A percentile compares a stretch with the other conserved stretches of the same genome.
Evolutionary conservation across 1,140 invertebrate genomes (phyloP).

Genomic region (Himalopsyche phryganea): DNA sequence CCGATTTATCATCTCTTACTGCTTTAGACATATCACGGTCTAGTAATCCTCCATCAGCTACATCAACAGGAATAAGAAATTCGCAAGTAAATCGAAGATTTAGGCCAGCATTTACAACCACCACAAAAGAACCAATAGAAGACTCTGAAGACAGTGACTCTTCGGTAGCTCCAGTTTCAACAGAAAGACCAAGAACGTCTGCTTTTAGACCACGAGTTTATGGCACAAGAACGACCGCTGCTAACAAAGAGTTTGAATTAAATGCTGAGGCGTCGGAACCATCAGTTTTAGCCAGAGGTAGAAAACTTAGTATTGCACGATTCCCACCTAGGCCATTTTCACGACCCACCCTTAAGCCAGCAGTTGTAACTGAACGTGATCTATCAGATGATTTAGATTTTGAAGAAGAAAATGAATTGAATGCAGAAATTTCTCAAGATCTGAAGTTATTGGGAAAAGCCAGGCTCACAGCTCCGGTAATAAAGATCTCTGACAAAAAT

Average conservation of each 20-base stretch:
- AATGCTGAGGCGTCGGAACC: slow-evolving; percentile 28
- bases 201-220: slow-evolving; percentile 22
- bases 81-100: slow-evolving; percentile 24
- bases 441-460: slow-evolving; percentile 22
- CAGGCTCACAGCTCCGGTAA: slow-evolving; percentile 26
- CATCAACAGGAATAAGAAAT: slow-evolving; percentile 15
- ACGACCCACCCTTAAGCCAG: slow-evolving; percentile 26
- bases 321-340: slow-evolving; percentile 48
- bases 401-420: slow-evolving; percentile 36
- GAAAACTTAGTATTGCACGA: slow-evolving; percentile 41
- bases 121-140: slow-evolving; percentile 19
- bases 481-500: slow-evolving; percentile 24
- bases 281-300: slow-evolving; percentile 15
- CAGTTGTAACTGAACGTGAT: slow-evolving; percentile 25
- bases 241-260: slow-evolving; percentile 14
- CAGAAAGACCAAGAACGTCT: slow-evolving; percentile 9
- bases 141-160: slow-evolving; percentile 23
- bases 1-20: slow-evolving; percentile 44
- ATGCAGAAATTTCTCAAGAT: slow-evolving; percentile 36
- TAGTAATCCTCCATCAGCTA: slow-evolving; percentile 8
- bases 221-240: slow-evolving; percentile 1
- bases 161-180: slow-evolving; percentile 12
- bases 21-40: slow-evolving; percentile 35
- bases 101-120: slow-evolving; percentile 23
- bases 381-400: slow-evolving; percentile 27